These are phyloP conservation scores for Atrina japonica DNA, from an alignment of 2,888 invertebrate genomes.

Conservation along the genomic window DNA sequence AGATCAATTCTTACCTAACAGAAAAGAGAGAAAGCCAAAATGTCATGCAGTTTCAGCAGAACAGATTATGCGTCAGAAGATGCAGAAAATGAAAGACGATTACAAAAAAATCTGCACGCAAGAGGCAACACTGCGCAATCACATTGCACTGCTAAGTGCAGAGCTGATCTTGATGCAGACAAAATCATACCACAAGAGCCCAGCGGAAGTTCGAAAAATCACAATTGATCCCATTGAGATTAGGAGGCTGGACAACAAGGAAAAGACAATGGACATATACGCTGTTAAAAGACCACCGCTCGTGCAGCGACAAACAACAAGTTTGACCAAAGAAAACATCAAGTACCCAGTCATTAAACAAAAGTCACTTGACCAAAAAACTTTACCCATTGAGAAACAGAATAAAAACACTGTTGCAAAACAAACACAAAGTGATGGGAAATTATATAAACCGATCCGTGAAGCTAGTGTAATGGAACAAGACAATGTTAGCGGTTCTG, in stretches of 20 bases:
- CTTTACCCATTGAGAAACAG: not conserved
- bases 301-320: not conserved
- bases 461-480: not conserved
- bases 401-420: no score
- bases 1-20: not conserved
- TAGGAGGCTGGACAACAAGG: constrained; percentile 4
- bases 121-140: constrained; percentile 50
- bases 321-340: no score
- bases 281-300: constrained; percentile 6
- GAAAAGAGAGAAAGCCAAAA: not conserved
- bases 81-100: constrained; percentile 46
- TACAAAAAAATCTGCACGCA: constrained; percentile 53
- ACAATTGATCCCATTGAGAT: constrained; percentile 47
- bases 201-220: constrained; percentile 49
- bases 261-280: not conserved
- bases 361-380: not conserved
- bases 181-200: constrained; percentile 50
- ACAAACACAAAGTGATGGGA: not conserved
- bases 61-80: constrained; percentile 1
- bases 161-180: constrained; percentile 58
- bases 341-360: no score
- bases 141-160: constrained; percentile 54
- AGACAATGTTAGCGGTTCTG: no score
- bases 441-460: not conserved
- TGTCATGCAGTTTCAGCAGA: not conserved